These are phyloP conservation scores for Leptarthrus brevirostris DNA, from an alignment of 2,888 invertebrate genomes.

Conservation along the genomic window DNA sequence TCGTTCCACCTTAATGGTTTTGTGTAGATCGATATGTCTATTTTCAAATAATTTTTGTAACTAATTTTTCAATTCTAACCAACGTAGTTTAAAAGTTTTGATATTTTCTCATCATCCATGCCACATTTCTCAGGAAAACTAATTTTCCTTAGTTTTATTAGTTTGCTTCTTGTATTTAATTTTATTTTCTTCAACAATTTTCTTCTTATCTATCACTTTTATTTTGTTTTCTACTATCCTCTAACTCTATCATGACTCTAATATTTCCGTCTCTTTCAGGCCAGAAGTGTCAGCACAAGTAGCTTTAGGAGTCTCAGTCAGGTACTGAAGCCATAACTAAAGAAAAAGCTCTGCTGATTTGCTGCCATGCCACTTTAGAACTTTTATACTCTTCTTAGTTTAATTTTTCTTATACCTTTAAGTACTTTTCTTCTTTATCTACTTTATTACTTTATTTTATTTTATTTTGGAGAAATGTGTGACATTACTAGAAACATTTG, in stretches of 20 bases:
- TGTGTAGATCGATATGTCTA: too few relatives aligned
- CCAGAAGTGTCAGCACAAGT: conserved; percentile 89
- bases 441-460: conserved; percentile 15
- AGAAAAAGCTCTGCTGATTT: conserved; percentile 42
- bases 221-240: conserved; percentile 40
- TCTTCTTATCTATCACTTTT: conserved; percentile 53
- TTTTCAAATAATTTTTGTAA: too few relatives aligned
- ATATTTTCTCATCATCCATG: conserved; percentile 40
- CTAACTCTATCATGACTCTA: conserved; percentile 57
- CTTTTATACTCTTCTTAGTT: conserved; percentile 60
- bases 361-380: conserved; percentile 22
- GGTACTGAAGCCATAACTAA: conserved; percentile 69
- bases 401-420: conserved; percentile 47
- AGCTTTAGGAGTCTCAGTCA: conserved; percentile 91
- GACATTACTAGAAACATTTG: conserved; percentile 43
- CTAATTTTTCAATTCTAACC: too few relatives aligned
- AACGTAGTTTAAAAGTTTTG: background rate
- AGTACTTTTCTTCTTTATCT: conserved; percentile 50
- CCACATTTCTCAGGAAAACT: conserved; percentile 39
- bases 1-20: too few relatives aligned
- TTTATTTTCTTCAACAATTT: conserved; percentile 41
- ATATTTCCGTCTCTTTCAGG: conserved; percentile 73
- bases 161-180: conserved; percentile 4
- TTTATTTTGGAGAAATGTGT: conserved; percentile 49
- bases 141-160: conserved; percentile 16